Percentiles rank a stretch among this genome's conserved stretches.
phyloP scores from a whole-genome alignment of 2,888 invertebrate genomes.

The Abscondita cerata region DNA sequence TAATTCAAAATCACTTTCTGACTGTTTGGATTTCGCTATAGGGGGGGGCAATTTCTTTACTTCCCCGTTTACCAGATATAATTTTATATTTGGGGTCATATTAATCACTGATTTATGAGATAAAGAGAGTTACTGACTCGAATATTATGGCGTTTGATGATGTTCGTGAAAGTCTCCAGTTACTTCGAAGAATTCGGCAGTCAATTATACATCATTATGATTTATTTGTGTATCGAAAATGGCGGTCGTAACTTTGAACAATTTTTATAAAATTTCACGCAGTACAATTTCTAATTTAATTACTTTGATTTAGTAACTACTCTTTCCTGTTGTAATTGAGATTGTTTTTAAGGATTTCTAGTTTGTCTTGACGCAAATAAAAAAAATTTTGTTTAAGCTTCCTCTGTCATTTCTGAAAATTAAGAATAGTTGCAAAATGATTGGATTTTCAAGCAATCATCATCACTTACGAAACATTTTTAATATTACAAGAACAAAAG shows the following conservation, averaged over 20 bases:
- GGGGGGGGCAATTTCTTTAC: too few relatives aligned
- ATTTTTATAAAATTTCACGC: background rate
- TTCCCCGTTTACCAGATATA: constrained; percentile 12
- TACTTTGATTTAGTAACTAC: background rate
- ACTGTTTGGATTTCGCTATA: too few relatives aligned
- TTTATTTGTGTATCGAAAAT: constrained; percentile 7
- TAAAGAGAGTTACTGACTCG: constrained; percentile 3
- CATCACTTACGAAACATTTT: too few relatives aligned
- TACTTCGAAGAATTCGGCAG: background rate
- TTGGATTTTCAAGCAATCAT: too few relatives aligned
- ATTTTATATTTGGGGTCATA: constrained; percentile 11
- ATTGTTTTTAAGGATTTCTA: background rate
- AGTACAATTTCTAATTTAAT: constrained; percentile 1
- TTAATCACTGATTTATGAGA: constrained; percentile 9
- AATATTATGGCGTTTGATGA: constrained; percentile 8
- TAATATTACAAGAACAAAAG: too few relatives aligned
- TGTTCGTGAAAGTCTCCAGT: background rate
- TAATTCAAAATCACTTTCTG: too few relatives aligned
- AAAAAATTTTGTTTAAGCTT: too few relatives aligned
- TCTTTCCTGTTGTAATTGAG: background rate
- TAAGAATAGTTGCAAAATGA: too few relatives aligned
- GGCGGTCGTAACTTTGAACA: constrained; percentile 6
- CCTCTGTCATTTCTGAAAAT: too few relatives aligned
- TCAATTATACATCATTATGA: constrained; percentile 4
- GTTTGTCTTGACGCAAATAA: background rate